Base-by-base conservation (phyloP, 2,113 vertebrate species). In the Cyprinus carpio region DNA sequence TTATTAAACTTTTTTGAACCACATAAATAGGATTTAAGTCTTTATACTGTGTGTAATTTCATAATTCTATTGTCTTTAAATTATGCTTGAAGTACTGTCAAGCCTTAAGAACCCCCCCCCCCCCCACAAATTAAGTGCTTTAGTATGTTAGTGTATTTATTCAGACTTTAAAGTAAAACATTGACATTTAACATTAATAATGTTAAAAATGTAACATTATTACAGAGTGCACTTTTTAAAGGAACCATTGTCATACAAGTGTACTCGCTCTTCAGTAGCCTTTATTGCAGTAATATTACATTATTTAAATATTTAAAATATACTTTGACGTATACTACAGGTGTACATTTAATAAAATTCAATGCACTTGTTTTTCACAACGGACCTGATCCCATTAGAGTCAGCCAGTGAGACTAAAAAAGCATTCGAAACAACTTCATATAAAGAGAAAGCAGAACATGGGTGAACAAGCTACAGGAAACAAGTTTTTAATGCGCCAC, bases 371-470 rank as follows among this genome's bases (percentile, higher is more conserved):
- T 43, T 72, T 15, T 13, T 46, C 23, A 46, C 71, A 8, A n/a
- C 0, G 1, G 69, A 11, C 23, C 56, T 62, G 34, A 27, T 15
- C 31, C 51, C 15, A 9, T 40, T 16, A 75, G 15, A 79, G 23
- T 79, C 23, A n/a, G 18, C 29, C 27, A 31, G 27, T 56, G 10
- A 16, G 20, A 62, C 37, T 11, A 46, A 64, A 79, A 77, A 43
- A 18, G 23, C 13, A 4, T 78, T 78, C 3, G 12, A 37, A 80
- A 18, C 23, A n/a, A n/a, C 5, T 58, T 58, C 13, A 37, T 15
- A 31, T 1, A 58, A 34, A 58, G n/a, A 75, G 72, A 77, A 78
- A 58, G 29, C 75, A 78, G 75, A 78, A 78, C 75, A 78, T n/a
- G 51, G 27, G 29, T 34, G 75, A 78, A 4, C 51, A 25, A 60